Evolutionary conservation across 1,140 invertebrate genomes (phyloP), one percentile per base, ranked within the genome.

Genomic region (Glossosoma conforme): DNA sequence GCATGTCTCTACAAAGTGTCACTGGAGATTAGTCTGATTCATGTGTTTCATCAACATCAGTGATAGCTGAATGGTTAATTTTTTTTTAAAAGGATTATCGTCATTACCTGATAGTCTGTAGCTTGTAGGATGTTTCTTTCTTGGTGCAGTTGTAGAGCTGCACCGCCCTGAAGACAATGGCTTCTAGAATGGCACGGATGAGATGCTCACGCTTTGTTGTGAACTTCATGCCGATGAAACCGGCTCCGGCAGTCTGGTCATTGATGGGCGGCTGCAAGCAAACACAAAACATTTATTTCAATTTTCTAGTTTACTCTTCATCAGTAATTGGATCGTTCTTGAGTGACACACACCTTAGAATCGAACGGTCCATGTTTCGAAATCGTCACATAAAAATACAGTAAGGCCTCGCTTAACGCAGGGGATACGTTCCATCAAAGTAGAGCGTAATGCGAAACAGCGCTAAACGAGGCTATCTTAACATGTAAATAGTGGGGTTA

Each of bases 171-270:
- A 92, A 97, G 0, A 86, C 87, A 3, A 97, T 77, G 50, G 91
- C 88, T 69, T 97, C 92, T 2, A 97, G 69, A 20, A 97, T 74
- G 0, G 91, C 83, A 11, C 90, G 77, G 1, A 91, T 75, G 45
- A 98, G 71, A 60, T 97, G 91, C 13, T 79, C 79, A 59, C 83
- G 87, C 2, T 67, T 82, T 0, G 91, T 91, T 1, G 82, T 83
- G 0, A 87, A 81, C 59, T 83, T 91, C 47, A 97, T 70, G 0
- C 93, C 93, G 25, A 97, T 77, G 63, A 96, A 90, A 2, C 89
- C 88, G 9, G 87, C 78, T 1, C 85, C 83, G 1, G 91, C 91
- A 13, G 76, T 77, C 48, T 84, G 81, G 69, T 97, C 89, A 67
- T 92, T 93, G 46, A 93, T 82, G 1, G 93, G 93, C 1, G 89